Base-by-base conservation (phyloP, 2,113 vertebrate genomes). In the Catharus minimus region DNA sequence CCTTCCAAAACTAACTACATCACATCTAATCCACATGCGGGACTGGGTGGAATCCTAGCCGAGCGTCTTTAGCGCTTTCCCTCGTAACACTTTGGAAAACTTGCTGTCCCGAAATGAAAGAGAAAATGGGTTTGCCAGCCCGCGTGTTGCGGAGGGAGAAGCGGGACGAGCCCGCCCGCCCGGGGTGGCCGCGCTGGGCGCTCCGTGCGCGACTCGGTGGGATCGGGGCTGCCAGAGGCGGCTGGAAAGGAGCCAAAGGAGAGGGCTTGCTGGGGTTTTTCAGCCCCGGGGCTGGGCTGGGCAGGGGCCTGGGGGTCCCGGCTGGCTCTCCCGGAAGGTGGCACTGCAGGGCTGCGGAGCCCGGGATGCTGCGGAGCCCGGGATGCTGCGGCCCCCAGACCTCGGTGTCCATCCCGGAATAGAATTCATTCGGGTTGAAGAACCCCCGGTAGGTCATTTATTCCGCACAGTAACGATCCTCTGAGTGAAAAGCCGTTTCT, bases 321-420 rank as follows among this genome's bases (percentile, higher is more conserved):
- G 78, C 18, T 86, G 78, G 65, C 89, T 91, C 89, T 69, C 79
- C 94, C 95, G 78, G 93, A 62, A 96, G 95, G 92, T 96, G 95
- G 95, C 93, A 78, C 85, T 95, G 72, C 79, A 74, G 93, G 93
- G 94, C 86, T 13, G 83, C 68, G 7, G 57, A 90, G 94, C 82
- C n/a, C 9, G n/a, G 43, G 5, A 11, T 3, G 46, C 44, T 61
- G 39, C 39, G 39, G 39, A 39, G 73, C 44, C 20, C 44, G 73
- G 32, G 47, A 52, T 61, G 82, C 7, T 58, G 32, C 46, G 7
- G 41, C 2, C 39, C 57, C 26, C 10, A 30, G 36, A 33, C 67
- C 5, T 23, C 7, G 5, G 0, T 4, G 16, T 21, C 58, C 16
- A 10, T 1, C 74, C 64, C 28, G 11, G 53, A 9, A 67, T 57